These are phyloP conservation scores for Chlorospingus flavigularis DNA, from an alignment of 2,797 vertebrate species.

Conservation along the genomic window DNA sequence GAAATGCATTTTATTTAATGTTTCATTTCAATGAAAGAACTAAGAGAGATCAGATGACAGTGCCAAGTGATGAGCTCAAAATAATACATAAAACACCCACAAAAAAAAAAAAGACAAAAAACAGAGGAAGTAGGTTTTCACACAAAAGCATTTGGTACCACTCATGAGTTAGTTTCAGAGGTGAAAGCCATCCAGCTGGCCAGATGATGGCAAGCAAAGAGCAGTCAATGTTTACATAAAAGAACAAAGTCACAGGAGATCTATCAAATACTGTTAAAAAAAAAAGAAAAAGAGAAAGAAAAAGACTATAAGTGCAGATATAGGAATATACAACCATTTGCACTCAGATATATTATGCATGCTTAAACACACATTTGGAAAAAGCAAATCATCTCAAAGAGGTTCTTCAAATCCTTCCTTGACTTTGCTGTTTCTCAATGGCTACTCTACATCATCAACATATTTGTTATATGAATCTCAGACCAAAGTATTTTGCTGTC, in stretches of 20 bases:
- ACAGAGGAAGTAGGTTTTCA: background rate
- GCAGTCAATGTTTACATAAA: background rate
- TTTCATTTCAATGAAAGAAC: background rate
- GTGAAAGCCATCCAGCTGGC: background rate
- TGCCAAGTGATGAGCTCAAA: background rate
- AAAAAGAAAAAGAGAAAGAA: background rate
- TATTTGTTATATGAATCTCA: background rate
- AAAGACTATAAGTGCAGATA: background rate
- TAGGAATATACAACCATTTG: background rate
- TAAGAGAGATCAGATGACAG: background rate
- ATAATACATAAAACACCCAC: background rate
- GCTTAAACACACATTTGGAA: background rate
- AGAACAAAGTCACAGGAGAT: background rate
- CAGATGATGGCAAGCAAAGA: background rate
- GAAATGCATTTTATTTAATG: background rate
- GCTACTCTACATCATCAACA: background rate
- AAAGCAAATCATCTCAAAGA: background rate
- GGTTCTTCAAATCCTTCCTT: background rate
- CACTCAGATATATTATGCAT: background rate
- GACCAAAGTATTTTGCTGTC: background rate
- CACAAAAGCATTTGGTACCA: background rate
- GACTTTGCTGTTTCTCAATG: background rate
- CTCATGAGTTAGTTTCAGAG: background rate
- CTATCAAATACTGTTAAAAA: background rate
- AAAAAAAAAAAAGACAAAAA: background rate